Evolutionary conservation across 1,140 invertebrate genomes (phyloP).

Genomic region (Zaprionus nigranus): DNA sequence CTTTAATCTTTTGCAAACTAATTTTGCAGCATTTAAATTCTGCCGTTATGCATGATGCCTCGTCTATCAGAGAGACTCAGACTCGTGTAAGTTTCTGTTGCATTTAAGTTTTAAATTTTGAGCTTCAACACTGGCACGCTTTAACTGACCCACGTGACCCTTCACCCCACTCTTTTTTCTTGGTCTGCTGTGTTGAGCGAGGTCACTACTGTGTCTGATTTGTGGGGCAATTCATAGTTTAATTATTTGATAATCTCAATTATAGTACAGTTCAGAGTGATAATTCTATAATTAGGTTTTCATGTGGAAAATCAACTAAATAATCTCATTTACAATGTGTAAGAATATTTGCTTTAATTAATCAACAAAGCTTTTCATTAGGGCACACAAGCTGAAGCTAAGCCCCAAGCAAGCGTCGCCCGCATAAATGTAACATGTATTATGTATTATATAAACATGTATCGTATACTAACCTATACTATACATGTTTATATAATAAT

Average conservation of each 20-base stretch:
- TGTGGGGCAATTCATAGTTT: not conserved
- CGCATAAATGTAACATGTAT: not conserved
- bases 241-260: not conserved
- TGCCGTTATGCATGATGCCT: conserved; percentile 19
- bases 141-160: conserved; percentile 50
- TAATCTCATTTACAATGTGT: not conserved
- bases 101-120: conserved; percentile 65
- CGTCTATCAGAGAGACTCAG: not conserved
- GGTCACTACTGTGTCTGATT: conserved; percentile 39
- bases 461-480: no score
- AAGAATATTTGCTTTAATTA: no score
- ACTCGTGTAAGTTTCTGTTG: conserved; percentile 44
- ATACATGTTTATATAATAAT: no score
- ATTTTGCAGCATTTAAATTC: conserved; percentile 73
- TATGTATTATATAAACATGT: not conserved
- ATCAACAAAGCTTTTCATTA: no score
- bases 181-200: conserved; percentile 57
- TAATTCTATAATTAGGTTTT: not conserved
- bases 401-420: no score
- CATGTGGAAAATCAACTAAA: not conserved
- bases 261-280: not conserved
- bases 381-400: no score
- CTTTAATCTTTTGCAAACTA: conserved; percentile 73
- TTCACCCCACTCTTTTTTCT: not conserved
- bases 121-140: conserved; percentile 26